A percentile compares a stretch with the other conserved stretches of the same genome.
Conservation (phyloP, 2,888 invertebrate genomes). For the Vesta saturnalis region DNA sequence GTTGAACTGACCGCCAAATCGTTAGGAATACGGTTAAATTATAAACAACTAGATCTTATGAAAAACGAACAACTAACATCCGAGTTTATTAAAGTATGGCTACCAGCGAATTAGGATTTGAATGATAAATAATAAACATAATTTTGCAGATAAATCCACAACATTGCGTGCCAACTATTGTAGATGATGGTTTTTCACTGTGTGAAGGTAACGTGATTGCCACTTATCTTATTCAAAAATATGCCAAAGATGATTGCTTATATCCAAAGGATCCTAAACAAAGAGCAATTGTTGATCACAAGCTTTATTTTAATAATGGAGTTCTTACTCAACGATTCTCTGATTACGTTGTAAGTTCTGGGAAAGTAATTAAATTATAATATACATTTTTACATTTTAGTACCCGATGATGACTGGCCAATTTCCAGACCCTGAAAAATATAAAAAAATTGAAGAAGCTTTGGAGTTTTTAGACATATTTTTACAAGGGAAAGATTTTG, state of each 20-base stretch:
- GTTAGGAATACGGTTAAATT: slow-evolving; percentile 73
- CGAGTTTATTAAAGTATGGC: slow-evolving; percentile 16
- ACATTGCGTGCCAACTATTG: no score
- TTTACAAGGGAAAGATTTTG: no score
- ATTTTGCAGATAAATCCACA: no score
- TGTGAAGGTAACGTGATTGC: no score
- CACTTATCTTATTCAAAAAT: no score
- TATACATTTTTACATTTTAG: background rate
- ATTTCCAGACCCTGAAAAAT: background rate
- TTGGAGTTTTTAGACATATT: background rate
- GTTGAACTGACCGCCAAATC: no score
- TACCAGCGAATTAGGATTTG: background rate
- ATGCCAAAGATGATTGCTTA: no score
- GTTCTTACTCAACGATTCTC: slow-evolving; percentile 73
- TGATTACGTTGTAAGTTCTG: slow-evolving; percentile 75
- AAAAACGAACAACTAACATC: slow-evolving; percentile 42
- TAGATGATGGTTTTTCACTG: no score
- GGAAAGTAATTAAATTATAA: slow-evolving; percentile 14
- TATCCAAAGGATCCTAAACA: no score
- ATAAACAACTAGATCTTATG: slow-evolving; percentile 69
- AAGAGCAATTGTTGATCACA: no score
- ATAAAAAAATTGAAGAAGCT: background rate
- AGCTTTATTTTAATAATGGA: no score
- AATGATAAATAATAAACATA: background rate
- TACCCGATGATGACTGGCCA: background rate